phyloP scores from a whole-genome alignment of 2,797 vertebrate species.

The Pteropus rufus region DNA sequence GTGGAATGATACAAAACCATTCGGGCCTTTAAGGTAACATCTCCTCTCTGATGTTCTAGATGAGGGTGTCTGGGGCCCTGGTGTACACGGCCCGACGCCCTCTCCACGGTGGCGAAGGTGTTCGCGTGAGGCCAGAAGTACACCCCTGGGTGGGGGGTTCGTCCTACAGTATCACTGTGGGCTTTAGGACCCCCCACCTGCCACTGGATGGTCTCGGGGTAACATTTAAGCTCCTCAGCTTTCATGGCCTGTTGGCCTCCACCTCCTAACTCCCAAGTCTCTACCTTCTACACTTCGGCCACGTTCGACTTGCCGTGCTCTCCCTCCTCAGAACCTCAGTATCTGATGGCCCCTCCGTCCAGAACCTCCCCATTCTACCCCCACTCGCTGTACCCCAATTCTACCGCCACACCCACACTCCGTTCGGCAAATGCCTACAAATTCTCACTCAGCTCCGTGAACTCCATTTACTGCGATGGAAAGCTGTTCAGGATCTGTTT shows the following conservation, averaged over 20 bases:
- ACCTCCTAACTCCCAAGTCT: background rate
- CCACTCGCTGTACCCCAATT: background rate
- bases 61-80: background rate
- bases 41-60: background rate
- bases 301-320: no score
- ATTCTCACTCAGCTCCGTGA: background rate
- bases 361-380: background rate
- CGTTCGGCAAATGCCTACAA: background rate
- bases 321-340: background rate
- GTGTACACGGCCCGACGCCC: background rate
- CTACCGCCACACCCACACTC: background rate
- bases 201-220: background rate
- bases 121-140: background rate
- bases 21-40: background rate
- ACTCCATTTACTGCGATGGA: background rate
- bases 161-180: background rate
- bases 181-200: background rate
- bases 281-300: background rate
- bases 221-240: background rate
- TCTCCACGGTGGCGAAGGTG: background rate
- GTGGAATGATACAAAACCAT: background rate
- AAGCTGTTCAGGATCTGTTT: background rate
- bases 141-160: background rate
- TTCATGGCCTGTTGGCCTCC: background rate
- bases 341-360: background rate